Conservation (phyloP, 2,797 vertebrate species). For the Acipenser oxyrinchus region DNA sequence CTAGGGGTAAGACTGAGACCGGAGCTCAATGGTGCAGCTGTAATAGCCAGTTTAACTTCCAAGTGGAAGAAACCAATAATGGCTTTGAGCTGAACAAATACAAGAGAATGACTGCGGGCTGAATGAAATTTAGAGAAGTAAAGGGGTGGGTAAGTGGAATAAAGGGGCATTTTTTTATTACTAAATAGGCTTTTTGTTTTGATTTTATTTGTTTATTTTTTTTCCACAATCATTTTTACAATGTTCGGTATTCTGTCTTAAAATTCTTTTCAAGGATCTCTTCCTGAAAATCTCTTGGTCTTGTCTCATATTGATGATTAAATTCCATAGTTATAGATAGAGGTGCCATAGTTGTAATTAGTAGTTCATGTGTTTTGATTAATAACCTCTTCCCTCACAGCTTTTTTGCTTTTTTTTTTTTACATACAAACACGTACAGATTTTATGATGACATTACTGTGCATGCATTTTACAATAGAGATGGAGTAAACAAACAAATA, state of each 20-base stretch:
- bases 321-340: too few species aligned
- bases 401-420: too few species aligned
- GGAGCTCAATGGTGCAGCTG: slow-evolving; percentile 28
- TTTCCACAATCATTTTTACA: too few species aligned
- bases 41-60: slow-evolving; percentile 21
- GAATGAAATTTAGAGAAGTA: slow-evolving; percentile 17
- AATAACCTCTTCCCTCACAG: too few species aligned
- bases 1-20: slow-evolving; percentile 29
- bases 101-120: slow-evolving; percentile 14
- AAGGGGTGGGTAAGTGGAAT: slow-evolving; percentile 1
- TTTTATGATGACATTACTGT: background rate
- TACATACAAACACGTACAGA: background rate
- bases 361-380: too few species aligned
- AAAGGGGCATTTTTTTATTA: slow-evolving; percentile 11
- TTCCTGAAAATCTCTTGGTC: too few species aligned
- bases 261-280: too few species aligned
- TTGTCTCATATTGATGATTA: too few species aligned
- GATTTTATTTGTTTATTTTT: too few species aligned
- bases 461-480: background rate
- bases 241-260: too few species aligned
- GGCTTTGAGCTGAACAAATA: slow-evolving; percentile 20
- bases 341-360: too few species aligned
- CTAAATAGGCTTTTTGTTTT: background rate
- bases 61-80: slow-evolving; percentile 19
- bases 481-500: too few species aligned